Percentiles rank a stretch among this genome's conserved stretches.
phyloP scores from a whole-genome alignment of 2,113 vertebrate species.

The Actenoides hombroni region DNA sequence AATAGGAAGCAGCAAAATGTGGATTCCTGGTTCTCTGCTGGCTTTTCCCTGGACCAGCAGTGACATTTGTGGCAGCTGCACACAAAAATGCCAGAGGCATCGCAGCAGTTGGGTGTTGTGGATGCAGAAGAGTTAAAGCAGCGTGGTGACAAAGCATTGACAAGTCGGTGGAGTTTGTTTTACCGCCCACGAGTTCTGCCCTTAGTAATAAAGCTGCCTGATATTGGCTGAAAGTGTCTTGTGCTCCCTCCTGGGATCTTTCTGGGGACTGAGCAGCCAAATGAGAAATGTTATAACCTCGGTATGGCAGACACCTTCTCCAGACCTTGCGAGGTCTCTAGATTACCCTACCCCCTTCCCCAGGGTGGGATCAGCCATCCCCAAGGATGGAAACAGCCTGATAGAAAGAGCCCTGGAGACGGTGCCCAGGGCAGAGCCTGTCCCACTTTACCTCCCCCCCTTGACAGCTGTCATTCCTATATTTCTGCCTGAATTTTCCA shows the following conservation, averaged over 20 bases:
- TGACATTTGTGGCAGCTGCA: not conserved
- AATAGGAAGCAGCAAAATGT: not conserved
- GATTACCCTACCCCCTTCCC: not conserved
- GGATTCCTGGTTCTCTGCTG: not conserved
- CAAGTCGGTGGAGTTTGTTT: accelerated
- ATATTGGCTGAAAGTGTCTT: not conserved
- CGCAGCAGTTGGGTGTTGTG: not conserved
- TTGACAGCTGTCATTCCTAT: not conserved
- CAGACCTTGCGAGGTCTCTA: not conserved
- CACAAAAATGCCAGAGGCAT: too few relatives aligned
- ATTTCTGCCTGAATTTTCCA: not conserved
- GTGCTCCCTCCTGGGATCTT: not conserved
- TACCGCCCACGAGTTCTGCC: not conserved
- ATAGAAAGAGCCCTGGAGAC: not conserved
- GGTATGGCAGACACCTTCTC: not conserved
- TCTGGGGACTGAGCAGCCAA: not conserved
- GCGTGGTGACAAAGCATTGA: not conserved
- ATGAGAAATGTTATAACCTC: not conserved
- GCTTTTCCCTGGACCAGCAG: not conserved
- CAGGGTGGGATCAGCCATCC: not conserved
- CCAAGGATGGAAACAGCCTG: not conserved
- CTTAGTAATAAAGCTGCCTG: not conserved
- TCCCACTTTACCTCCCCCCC: not conserved
- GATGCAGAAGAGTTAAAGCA: not conserved
- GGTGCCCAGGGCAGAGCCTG: not conserved